These are phyloP conservation scores for Cactoblastis cactorum DNA, from an alignment of 2,888 invertebrate species.

Conservation along the genomic window DNA sequence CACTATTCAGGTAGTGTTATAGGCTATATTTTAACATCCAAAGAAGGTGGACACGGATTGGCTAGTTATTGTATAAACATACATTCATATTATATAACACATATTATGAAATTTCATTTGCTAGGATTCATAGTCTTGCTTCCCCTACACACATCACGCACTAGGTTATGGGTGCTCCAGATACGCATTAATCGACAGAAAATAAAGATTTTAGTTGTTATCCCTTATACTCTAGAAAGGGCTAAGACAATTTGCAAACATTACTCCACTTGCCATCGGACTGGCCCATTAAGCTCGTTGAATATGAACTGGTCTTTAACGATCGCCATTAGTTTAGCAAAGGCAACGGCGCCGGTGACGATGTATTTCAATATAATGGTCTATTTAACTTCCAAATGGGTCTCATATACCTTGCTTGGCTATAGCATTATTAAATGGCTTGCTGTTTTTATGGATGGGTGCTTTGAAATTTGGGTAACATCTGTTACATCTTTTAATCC, in stretches of 20 bases:
- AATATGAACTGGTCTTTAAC: slow-evolving; percentile 1
- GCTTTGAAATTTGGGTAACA: background rate
- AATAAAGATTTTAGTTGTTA: no score
- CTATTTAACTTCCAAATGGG: slow-evolving; percentile 8
- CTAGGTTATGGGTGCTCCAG: no score
- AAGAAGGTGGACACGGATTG: no score
- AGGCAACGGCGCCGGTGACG: slow-evolving; percentile 5
- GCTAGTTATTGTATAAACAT: no score
- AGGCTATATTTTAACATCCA: no score
- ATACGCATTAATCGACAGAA: no score
- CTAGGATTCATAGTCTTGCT: no score
- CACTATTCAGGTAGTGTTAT: no score
- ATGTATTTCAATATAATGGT: slow-evolving; percentile 9
- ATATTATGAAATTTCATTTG: no score
- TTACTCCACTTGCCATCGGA: background rate
- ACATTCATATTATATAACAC: no score
- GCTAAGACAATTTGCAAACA: background rate
- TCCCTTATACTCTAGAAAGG: no score
- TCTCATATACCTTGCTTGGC: background rate
- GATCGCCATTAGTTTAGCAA: slow-evolving; percentile 7
- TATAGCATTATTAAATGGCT: slow-evolving; percentile 2
- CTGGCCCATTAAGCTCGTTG: background rate
- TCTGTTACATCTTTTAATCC: background rate
- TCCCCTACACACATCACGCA: no score
- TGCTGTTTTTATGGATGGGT: slow-evolving; percentile 3